Conservation (phyloP, 2,888 invertebrate species). For the Catocala nupta region DNA sequence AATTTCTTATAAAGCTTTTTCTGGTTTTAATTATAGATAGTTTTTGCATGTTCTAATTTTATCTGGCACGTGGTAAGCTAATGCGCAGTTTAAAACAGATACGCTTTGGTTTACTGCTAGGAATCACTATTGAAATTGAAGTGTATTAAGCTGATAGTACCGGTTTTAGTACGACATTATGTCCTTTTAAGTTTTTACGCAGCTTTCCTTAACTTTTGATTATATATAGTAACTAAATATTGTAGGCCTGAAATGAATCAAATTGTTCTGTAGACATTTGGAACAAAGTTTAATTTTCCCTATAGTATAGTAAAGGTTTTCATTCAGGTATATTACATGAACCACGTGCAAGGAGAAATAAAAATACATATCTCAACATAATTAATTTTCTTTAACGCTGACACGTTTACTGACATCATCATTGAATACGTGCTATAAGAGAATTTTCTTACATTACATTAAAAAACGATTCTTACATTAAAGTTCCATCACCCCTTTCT, state of each 20-base stretch:
- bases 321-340: not conserved
- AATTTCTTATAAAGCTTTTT: slow-evolving; percentile 3
- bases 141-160: too few species aligned
- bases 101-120: too few species aligned
- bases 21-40: slow-evolving; percentile 1
- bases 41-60: slow-evolving; percentile 15
- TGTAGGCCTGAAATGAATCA: too few species aligned
- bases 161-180: too few species aligned
- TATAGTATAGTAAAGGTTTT: too few species aligned
- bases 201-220: too few species aligned
- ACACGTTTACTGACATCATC: not conserved
- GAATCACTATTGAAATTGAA: too few species aligned
- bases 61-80: slow-evolving; percentile 5
- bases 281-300: too few species aligned
- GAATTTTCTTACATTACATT: not conserved
- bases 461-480: not conserved
- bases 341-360: not conserved
- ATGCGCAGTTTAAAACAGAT: too few species aligned
- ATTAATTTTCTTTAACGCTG: not conserved
- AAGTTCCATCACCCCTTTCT: not conserved
- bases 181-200: too few species aligned
- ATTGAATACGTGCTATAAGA: not conserved
- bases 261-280: too few species aligned
- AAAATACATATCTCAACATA: not conserved
- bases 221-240: too few species aligned